phyloP scores from a whole-genome alignment of 2,797 vertebrate species.

The Sarcophilus harrisii region DNA sequence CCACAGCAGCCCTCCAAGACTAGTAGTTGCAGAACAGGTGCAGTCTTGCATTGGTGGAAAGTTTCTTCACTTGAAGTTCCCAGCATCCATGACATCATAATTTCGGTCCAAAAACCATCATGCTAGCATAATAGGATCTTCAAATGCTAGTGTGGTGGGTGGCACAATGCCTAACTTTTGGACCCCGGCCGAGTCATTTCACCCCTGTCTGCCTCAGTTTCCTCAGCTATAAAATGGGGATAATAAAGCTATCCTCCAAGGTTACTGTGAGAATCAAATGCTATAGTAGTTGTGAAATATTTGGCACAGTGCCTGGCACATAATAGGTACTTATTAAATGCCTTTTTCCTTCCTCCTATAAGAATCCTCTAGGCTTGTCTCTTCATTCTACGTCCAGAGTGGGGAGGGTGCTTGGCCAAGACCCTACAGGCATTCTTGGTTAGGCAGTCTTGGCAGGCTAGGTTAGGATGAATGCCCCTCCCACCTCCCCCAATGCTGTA shows the following conservation, averaged over 20 bases:
- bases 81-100: neutral
- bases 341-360: neutral
- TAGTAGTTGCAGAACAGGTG: neutral
- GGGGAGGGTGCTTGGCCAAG: slow-evolving; percentile 26
- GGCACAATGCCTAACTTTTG: neutral
- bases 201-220: neutral
- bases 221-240: neutral
- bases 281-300: neutral
- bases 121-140: neutral
- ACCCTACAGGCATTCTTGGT: neutral
- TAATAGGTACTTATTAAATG: neutral
- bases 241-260: neutral
- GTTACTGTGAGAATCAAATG: neutral
- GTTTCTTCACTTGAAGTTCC: neutral
- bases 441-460: no score
- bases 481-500: neutral
- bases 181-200: neutral
- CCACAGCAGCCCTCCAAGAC: neutral
- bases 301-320: neutral
- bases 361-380: neutral
- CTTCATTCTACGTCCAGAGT: slow-evolving; percentile 37
- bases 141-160: neutral
- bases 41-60: neutral
- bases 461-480: neutral
- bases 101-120: neutral